These are phyloP conservation scores for Myripristis murdjan DNA, from an alignment of 2,797 vertebrate genomes.

Conservation along the genomic window DNA sequence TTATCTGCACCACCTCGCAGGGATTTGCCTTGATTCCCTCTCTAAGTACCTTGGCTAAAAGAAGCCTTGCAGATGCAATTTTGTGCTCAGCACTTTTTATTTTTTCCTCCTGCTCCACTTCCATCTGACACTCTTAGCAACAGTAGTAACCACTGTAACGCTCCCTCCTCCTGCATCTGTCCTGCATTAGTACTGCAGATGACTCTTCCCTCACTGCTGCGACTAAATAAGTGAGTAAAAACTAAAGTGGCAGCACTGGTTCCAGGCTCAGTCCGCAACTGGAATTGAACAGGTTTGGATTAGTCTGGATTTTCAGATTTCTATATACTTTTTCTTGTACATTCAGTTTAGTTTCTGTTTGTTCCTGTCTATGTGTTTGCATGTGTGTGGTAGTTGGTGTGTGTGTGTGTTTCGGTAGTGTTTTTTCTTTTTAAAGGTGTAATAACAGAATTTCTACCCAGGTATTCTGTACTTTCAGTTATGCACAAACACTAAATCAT, in stretches of 20 bases:
- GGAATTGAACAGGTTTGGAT: too few relatives aligned
- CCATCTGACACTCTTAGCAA: constrained; percentile 4
- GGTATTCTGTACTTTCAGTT: too few relatives aligned
- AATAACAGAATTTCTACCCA: too few relatives aligned
- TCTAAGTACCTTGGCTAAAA: constrained; percentile 34
- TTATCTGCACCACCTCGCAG: constrained; percentile 25
- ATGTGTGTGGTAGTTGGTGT: too few relatives aligned
- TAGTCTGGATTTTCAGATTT: too few relatives aligned
- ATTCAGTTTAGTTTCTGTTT: too few relatives aligned
- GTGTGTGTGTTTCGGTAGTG: too few relatives aligned
- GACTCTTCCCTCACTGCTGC: not conserved
- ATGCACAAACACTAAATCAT: too few relatives aligned
- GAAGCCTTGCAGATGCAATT: constrained; percentile 35
- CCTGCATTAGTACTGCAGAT: not conserved
- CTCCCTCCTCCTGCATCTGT: not conserved
- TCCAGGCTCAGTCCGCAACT: too few relatives aligned
- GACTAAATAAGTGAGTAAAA: not conserved
- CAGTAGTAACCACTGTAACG: not conserved
- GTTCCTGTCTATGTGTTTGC: too few relatives aligned
- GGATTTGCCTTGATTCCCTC: constrained; percentile 45
- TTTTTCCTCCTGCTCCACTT: constrained; percentile 8
- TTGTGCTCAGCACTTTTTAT: constrained; percentile 32
- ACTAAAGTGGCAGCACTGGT: not conserved
- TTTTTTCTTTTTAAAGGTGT: too few relatives aligned
- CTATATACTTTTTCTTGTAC: too few relatives aligned